Base-by-base conservation (phyloP, 2,797 vertebrate genomes). In the Cuniculus paca region DNA sequence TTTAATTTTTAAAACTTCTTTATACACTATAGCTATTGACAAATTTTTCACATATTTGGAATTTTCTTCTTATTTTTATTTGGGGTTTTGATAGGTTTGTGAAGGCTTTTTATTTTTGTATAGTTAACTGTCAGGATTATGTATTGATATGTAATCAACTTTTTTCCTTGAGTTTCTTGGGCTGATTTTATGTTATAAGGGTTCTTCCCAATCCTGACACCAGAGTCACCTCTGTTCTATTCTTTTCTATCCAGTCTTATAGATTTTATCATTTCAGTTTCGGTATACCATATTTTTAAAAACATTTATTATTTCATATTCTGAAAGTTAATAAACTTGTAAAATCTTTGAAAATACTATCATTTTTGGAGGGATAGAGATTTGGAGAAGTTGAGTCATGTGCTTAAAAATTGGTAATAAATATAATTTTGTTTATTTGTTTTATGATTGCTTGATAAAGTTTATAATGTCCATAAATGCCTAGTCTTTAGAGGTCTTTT, bases 231-330 rank as follows among this genome's bases (percentile, higher is more conserved):
- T 77, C n/a, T 77, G 58, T 28, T 61, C 39, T 77, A 80, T 3
- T 28, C 8, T 84, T 39, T 82, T 24, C 50, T 94, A 77, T 83
- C 86, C 12, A 92, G 28, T 63, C 28, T 2, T 86, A 82, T 19
- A 14, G 96, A 61, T 79, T 92, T 91, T 50, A 81, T 84, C 90
- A 87, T 94, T 95, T 90, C 26, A 63, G 13, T 79, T 96, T 75
- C 60, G 19, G 31, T 60, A 26, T 63, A 77, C 80, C 28, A 60
- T 14, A 56, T 74, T 39, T 85, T 89, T 88, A 39, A 90, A 50
- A 90, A 45, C n/a, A 88, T 45, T 52, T 39, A 83, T 54, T 86
- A 86, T 77, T 96, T 93, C 31, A 95, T 90, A 81, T 85, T 90
- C 19, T 75, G 63, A 83, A 90, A 87, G 34, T 79, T 85, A 88